These are phyloP conservation scores for Carlito syrichta DNA, from an alignment of 2,113 vertebrate genomes.

Conservation along the genomic window DNA sequence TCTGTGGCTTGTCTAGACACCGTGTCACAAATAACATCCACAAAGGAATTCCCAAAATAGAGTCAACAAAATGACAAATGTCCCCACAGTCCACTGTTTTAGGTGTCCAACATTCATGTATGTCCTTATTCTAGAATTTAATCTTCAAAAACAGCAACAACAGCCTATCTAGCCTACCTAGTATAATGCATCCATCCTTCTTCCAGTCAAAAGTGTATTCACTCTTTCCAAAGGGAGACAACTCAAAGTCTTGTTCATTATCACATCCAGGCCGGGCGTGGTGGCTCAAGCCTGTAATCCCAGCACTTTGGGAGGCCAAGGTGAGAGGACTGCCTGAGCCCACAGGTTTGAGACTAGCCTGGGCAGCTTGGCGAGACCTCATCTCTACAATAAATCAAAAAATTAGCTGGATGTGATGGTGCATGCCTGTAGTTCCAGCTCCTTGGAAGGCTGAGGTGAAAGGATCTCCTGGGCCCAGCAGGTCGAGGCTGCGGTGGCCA, in stretches of 20 bases:
- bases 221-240: background rate
- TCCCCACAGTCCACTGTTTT: background rate
- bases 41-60: background rate
- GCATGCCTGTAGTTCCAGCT: too few species aligned
- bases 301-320: too few species aligned
- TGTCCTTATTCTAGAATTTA: background rate
- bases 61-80: background rate
- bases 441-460: too few species aligned
- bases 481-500: too few species aligned
- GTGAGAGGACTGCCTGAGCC: too few species aligned
- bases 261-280: too few species aligned
- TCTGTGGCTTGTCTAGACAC: background rate
- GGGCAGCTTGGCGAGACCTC: too few species aligned
- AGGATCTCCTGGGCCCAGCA: too few species aligned
- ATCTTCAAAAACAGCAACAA: background rate
- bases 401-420: too few species aligned
- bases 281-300: too few species aligned
- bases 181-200: background rate
- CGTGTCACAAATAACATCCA: background rate
- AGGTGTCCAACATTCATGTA: background rate
- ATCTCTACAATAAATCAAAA: too few species aligned
- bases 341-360: too few species aligned
- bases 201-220: background rate
- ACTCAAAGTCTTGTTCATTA: background rate
- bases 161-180: background rate